Conservation (phyloP, 2,113 vertebrate species). For the Pedetes capensis region DNA sequence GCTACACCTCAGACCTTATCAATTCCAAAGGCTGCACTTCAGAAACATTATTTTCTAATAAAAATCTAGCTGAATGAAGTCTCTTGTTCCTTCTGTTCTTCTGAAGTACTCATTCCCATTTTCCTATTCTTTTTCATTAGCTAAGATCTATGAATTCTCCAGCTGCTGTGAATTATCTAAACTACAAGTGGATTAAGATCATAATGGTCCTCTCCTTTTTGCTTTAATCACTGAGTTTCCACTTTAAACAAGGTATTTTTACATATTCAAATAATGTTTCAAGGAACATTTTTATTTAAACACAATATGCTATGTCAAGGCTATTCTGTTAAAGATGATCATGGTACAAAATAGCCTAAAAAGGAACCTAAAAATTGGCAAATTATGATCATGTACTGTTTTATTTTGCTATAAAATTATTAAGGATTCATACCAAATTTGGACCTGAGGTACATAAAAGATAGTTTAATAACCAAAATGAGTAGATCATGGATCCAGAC, state of each 20-base stretch:
- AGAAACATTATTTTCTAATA: background rate
- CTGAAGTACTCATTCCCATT: background rate
- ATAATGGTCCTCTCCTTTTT: background rate
- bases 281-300: background rate
- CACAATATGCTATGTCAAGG: background rate
- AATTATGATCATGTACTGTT: background rate
- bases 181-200: background rate
- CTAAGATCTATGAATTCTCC: background rate
- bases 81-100: background rate
- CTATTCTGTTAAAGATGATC: background rate
- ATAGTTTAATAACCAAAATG: background rate
- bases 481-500: background rate
- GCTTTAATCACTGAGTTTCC: background rate
- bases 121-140: background rate
- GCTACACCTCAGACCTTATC: background rate
- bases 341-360: background rate
- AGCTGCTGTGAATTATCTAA: background rate
- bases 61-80: background rate
- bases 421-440: background rate
- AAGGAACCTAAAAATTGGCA: background rate
- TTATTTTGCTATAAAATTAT: background rate
- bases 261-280: background rate
- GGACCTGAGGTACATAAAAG: background rate
- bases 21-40: background rate
- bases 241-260: slow-evolving; percentile 1